A percentile compares a stretch with the other conserved stretches of the same genome.
These are phyloP conservation scores for Gadopsis bispinosus DNA, from an alignment of 2,797 vertebrate species.

Conservation along the genomic window DNA sequence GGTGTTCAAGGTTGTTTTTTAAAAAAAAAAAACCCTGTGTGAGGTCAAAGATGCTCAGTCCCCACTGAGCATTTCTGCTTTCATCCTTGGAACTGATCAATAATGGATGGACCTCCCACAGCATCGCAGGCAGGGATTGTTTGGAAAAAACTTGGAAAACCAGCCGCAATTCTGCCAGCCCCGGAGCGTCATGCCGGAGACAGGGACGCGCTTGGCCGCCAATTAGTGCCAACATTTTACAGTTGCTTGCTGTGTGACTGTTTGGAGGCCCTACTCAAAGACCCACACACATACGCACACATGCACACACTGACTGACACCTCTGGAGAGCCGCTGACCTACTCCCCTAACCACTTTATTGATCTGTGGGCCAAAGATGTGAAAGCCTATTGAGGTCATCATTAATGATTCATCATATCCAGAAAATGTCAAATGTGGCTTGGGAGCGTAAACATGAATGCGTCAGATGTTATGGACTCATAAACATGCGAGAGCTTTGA, in stretches of 20 bases:
- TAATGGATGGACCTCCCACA: constrained; percentile 88
- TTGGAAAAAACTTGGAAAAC: constrained; percentile 71
- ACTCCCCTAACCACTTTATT: constrained; percentile 88
- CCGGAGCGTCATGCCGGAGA: constrained; percentile 59
- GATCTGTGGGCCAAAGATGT: constrained; percentile 88
- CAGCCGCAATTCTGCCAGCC: constrained; percentile 74
- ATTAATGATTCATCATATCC: constrained; percentile 89
- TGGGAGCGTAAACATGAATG: constrained; percentile 82
- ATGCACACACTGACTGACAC: constrained; percentile 63
- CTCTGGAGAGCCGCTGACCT: constrained; percentile 87
- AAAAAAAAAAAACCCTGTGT: constrained; percentile 26
- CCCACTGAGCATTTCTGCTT: constrained; percentile 80
- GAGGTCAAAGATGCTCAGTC: constrained; percentile 78
- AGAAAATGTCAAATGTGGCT: constrained; percentile 88
- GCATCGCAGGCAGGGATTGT: constrained; percentile 79
- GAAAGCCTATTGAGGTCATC: constrained; percentile 89
- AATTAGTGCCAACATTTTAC: constrained; percentile 85
- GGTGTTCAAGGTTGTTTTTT: constrained; percentile 59
- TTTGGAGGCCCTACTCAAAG: constrained; percentile 71
- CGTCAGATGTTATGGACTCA: constrained; percentile 83
- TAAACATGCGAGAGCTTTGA: constrained; percentile 78
- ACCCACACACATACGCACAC: constrained; percentile 27
- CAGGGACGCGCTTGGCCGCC: constrained; percentile 69
- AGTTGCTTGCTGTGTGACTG: constrained; percentile 74
- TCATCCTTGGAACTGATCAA: constrained; percentile 87